Conservation (phyloP, 2,113 vertebrate species). For the Lycocorax pyrrhopterus region DNA sequence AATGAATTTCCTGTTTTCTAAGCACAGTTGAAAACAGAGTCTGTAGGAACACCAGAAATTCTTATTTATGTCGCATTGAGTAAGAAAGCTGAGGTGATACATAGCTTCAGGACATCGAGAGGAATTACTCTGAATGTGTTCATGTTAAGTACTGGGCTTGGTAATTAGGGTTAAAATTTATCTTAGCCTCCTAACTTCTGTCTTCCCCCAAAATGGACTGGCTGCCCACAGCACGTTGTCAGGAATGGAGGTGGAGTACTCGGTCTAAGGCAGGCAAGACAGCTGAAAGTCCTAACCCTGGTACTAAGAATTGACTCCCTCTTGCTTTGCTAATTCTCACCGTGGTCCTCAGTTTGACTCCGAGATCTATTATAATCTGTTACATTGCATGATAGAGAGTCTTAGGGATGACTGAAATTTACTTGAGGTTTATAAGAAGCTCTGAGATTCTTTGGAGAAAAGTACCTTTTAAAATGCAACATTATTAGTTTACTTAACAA, state of each 20-base stretch:
- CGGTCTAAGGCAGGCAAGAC: not conserved
- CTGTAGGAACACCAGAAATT: not conserved
- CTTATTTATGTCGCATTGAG: not conserved
- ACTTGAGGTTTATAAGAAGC: not conserved
- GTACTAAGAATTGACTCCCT: not conserved
- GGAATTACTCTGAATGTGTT: not conserved
- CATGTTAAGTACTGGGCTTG: not conserved
- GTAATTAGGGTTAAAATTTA: not conserved
- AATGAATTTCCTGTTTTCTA: slow-evolving; percentile 4
- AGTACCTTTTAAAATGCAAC: not conserved
- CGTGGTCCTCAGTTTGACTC: not conserved
- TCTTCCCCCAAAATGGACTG: not conserved
- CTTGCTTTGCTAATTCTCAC: not conserved
- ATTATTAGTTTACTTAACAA: not conserved
- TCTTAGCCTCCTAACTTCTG: not conserved
- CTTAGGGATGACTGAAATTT: not conserved
- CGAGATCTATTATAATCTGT: not conserved
- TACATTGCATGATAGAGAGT: not conserved
- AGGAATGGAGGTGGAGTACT: not conserved
- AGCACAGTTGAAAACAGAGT: not conserved
- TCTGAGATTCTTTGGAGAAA: not conserved
- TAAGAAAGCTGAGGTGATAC: not conserved
- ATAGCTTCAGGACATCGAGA: not conserved
- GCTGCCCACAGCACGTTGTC: not conserved
- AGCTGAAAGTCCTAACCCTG: not conserved